Evolutionary conservation across 2,797 vertebrate genomes (phyloP).

Genomic region (Phoxinus dragarum): DNA sequence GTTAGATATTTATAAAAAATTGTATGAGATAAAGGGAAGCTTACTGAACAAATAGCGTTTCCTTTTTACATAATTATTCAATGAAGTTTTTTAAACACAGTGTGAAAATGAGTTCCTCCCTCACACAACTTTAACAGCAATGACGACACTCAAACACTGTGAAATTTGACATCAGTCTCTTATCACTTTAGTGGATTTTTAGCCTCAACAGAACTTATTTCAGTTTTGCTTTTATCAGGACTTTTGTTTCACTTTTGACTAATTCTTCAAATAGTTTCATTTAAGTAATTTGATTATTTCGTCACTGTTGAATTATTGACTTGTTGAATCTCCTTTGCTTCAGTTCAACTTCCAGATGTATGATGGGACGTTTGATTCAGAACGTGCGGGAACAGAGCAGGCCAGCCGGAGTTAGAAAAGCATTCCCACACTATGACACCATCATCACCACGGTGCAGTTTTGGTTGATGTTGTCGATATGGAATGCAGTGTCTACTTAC

Average conservation of each 20-base stretch:
- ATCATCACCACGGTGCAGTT: not conserved
- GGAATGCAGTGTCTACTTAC: not conserved
- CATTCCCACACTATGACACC: not conserved
- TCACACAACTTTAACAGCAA: constrained; percentile 6
- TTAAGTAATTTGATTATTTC: not conserved
- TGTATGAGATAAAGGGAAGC: too few relatives aligned
- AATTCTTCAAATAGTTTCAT: not conserved
- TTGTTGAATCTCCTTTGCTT: not conserved
- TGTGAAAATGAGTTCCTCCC: constrained; percentile 12
- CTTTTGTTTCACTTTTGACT: not conserved
- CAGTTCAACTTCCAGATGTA: not conserved
- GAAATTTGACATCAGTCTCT: constrained; percentile 19
- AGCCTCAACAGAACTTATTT: not conserved
- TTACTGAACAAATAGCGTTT: not conserved
- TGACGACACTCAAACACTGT: not conserved
- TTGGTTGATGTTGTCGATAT: not conserved
- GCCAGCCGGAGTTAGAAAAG: not conserved
- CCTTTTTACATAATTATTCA: not conserved
- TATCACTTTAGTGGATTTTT: not conserved
- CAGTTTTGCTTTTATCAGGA: not conserved
- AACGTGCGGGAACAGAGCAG: not conserved
- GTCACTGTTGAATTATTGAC: not conserved
- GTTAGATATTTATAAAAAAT: not conserved
- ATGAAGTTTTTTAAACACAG: not conserved
- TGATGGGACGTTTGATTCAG: not conserved